Conservation (phyloP, 2,888 invertebrate species). For the Choristoneura rosaceana region DNA sequence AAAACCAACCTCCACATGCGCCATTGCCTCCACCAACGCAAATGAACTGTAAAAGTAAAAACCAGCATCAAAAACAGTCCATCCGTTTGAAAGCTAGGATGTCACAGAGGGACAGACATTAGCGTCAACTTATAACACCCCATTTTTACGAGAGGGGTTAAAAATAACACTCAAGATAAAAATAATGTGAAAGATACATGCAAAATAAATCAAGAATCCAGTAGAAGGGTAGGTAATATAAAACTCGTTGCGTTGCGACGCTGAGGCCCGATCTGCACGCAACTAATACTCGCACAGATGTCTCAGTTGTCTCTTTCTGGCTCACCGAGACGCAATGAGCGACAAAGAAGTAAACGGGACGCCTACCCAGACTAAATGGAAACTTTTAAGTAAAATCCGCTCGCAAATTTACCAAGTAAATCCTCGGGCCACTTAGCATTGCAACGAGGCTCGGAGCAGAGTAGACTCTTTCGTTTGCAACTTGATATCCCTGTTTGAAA, state of each 20-base stretch:
- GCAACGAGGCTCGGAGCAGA: neutral
- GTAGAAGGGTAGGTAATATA: constrained; percentile 17
- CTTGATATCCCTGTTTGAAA: neutral
- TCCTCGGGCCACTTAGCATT: constrained; percentile 8
- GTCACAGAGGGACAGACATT: no score
- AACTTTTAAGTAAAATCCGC: constrained; percentile 24
- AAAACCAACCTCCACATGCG: no score
- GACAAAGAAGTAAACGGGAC: neutral
- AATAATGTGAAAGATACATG: neutral
- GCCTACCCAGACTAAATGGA: constrained; percentile 13
- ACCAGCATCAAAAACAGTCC: no score
- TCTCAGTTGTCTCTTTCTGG: neutral
- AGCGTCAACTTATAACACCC: no score
- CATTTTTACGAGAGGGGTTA: no score
- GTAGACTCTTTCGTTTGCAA: neutral
- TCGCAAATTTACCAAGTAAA: neutral
- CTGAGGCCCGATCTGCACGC: constrained; percentile 19
- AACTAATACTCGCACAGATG: neutral
- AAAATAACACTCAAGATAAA: constrained; percentile 1
- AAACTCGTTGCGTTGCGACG: constrained; percentile 20
- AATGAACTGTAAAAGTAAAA: no score
- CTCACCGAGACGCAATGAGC: neutral
- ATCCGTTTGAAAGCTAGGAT: no score
- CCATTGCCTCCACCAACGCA: no score
- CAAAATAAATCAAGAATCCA: constrained; percentile 14